Percentiles rank a stretch among this genome's conserved stretches.
phyloP scores from a whole-genome alignment of 2,113 vertebrate genomes.

The Hypocryptadius cinnamomeus region DNA sequence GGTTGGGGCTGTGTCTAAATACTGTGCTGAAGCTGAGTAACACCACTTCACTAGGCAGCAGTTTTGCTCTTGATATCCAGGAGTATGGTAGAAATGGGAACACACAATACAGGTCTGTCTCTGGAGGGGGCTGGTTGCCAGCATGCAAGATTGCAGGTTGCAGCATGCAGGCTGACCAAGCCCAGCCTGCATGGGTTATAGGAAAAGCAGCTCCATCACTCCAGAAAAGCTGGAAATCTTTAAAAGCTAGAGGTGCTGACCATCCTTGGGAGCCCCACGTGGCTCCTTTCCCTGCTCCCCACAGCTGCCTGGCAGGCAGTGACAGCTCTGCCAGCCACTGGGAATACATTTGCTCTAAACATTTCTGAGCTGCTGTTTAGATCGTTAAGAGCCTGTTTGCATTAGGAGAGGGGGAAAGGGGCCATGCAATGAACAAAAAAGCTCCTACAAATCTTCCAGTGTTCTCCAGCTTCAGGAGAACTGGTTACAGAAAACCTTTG shows the following conservation, averaged over 20 bases:
- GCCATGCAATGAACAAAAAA: neutral
- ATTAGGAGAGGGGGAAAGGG: neutral
- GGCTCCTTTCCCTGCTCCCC: neutral
- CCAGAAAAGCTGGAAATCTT: neutral
- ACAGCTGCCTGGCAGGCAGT: neutral
- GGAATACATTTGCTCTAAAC: neutral
- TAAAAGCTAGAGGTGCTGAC: neutral
- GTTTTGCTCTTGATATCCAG: neutral
- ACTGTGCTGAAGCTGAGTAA: neutral
- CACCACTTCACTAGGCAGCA: fast-evolving
- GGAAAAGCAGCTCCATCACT: neutral
- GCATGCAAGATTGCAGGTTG: neutral
- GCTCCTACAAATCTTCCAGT: neutral
- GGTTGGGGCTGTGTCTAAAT: neutral
- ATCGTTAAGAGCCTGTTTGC: neutral
- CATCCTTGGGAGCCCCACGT: neutral
- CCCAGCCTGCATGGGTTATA: fast-evolving
- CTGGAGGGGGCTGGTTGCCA: neutral
- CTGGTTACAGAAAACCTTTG: neutral
- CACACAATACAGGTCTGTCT: neutral
- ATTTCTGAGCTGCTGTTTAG: neutral
- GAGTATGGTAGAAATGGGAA: neutral
- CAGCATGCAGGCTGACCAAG: neutral
- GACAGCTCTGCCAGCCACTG: neutral
- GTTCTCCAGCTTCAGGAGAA: neutral